phyloP scores from a whole-genome alignment of 64 coral and sea anemone species.

The Porites australiensis region DNA sequence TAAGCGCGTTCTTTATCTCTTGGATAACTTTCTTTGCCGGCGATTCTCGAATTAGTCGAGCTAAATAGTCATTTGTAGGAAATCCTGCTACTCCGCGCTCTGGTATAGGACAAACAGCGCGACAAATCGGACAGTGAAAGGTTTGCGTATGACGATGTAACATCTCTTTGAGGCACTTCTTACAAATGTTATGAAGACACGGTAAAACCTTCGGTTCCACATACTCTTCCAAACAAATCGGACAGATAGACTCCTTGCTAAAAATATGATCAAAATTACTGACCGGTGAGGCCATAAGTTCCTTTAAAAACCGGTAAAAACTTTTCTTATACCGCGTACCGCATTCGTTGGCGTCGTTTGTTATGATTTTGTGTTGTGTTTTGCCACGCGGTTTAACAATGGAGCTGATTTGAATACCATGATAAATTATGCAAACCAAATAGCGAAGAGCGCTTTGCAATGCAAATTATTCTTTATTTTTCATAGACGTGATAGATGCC shows the following conservation, averaged over 20 bases:
- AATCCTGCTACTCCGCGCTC: conserved; percentile 52
- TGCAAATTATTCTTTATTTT: neutral
- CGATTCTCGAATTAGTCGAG: conserved; percentile 58
- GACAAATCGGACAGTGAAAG: conserved; percentile 76
- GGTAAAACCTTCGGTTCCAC: conserved; percentile 68
- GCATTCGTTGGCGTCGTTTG: neutral
- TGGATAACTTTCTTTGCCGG: conserved; percentile 68
- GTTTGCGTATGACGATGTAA: conserved; percentile 16
- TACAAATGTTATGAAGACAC: conserved; percentile 77
- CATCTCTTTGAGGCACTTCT: conserved; percentile 67
- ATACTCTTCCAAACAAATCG: conserved; percentile 81
- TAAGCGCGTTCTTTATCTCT: conserved; percentile 66
- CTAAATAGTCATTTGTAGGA: conserved; percentile 47
- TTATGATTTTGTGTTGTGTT: neutral
- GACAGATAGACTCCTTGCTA: conserved; percentile 58
- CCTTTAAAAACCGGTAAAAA: neutral
- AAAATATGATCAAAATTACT: conserved; percentile 42
- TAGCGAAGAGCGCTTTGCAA: neutral
- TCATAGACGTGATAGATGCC: no score
- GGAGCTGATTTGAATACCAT: conserved; percentile 19
- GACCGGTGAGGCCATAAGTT: conserved; percentile 23
- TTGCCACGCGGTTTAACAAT: conserved; percentile 30
- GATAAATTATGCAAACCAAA: conserved; percentile 14
- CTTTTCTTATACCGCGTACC: neutral
- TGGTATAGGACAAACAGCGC: conserved; percentile 50